Percentiles rank a stretch among this genome's conserved stretches.
Conservation (phyloP, 2,797 vertebrate genomes). For the Serranus cabrilla region DNA sequence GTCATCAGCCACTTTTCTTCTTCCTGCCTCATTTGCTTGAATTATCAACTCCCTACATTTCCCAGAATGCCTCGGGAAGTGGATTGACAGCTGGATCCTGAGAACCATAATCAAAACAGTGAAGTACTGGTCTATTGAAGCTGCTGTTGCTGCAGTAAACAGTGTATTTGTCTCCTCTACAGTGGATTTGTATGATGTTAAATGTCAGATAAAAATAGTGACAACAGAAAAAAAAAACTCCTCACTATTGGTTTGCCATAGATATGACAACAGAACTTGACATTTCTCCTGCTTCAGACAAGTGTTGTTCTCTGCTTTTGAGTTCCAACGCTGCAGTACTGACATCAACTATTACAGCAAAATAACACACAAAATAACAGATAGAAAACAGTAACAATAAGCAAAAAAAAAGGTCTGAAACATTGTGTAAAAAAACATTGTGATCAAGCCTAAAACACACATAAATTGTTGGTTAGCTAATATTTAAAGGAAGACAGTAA, state of each 20-base stretch:
- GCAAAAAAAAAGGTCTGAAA: no score
- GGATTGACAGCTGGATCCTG: constrained; percentile 21
- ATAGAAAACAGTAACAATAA: background rate
- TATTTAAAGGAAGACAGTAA: no score
- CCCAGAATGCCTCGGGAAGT: constrained; percentile 4
- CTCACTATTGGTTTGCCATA: background rate
- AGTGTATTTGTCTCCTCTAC: background rate
- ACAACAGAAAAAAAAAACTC: background rate
- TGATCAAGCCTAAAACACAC: no score
- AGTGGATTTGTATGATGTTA: background rate
- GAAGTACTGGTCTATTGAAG: background rate
- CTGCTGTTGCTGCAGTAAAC: constrained; percentile 1
- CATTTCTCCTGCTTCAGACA: background rate
- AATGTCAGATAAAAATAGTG: background rate
- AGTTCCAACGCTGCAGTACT: background rate
- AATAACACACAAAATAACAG: background rate
- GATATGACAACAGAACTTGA: background rate
- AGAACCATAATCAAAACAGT: constrained; percentile 7
- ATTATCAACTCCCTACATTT: constrained; percentile 6
- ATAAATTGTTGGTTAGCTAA: no score
- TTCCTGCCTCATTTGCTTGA: background rate
- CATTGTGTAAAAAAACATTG: no score
- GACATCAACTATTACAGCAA: background rate
- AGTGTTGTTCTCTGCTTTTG: background rate
- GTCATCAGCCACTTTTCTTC: background rate